Conservation (phyloP, 2,888 invertebrate genomes). For the Sicus ferrugineus region DNA sequence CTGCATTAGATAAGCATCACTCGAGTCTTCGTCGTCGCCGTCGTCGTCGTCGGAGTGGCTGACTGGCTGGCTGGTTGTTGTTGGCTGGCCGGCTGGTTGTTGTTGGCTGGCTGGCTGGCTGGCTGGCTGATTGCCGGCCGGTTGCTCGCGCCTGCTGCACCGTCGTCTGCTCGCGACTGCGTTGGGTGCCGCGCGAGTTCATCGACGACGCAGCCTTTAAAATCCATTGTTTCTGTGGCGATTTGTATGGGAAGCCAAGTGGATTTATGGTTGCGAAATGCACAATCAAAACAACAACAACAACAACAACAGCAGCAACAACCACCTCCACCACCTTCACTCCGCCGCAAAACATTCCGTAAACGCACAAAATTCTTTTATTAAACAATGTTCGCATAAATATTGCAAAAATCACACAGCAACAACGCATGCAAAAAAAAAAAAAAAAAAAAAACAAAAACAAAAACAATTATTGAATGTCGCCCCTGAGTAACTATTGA, state of each 20-base stretch:
- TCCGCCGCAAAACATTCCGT: constrained; percentile 4
- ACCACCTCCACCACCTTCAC: not conserved
- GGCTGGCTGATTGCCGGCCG: no score
- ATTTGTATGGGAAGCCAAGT: constrained; percentile 21
- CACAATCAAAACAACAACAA: not conserved
- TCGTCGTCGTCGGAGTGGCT: not conserved
- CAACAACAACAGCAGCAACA: not conserved
- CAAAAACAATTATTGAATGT: constrained; percentile 29
- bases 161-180: no score
- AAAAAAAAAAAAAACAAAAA: constrained; percentile 14
- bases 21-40: not conserved
- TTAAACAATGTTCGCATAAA: constrained; percentile 37
- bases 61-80: not conserved
- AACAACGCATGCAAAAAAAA: constrained; percentile 17
- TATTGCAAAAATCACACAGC: no score
- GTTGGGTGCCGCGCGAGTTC: constrained; percentile 20
- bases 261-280: constrained; percentile 22
- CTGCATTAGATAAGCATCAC: constrained; percentile 24
- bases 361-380: constrained; percentile 34
- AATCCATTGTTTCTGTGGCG: constrained; percentile 32
- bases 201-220: constrained; percentile 12
- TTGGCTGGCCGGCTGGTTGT: not conserved
- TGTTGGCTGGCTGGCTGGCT: not conserved
- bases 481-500: constrained; percentile 27
- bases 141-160: no score